phyloP scores from a whole-genome alignment of 2,113 vertebrate genomes.

The Lates calcarifer region DNA sequence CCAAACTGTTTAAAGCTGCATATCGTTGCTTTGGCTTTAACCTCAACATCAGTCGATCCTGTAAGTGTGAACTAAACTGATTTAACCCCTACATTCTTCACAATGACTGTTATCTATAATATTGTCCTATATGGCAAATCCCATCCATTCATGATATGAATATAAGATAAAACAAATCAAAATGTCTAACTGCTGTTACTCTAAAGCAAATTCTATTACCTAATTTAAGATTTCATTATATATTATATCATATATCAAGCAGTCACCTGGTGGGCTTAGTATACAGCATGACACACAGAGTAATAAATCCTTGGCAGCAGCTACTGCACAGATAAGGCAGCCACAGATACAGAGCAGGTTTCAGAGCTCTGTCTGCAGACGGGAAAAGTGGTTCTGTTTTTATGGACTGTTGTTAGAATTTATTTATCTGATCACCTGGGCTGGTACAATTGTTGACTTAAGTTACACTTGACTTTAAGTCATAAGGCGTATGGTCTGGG shows the following conservation, averaged over 20 bases:
- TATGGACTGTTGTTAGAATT: conserved; percentile 3
- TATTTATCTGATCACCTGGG: conserved; percentile 14
- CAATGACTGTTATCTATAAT: background rate
- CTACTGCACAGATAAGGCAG: conserved; percentile 7
- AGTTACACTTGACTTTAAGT: background rate
- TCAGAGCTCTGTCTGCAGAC: conserved; percentile 10
- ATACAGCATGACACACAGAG: background rate
- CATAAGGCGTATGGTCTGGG: background rate
- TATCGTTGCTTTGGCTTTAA: background rate
- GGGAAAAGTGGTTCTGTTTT: background rate
- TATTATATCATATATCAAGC: too few species aligned
- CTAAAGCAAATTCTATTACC: background rate
- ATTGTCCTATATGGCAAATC: background rate
- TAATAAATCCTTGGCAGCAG: conserved; percentile 21
- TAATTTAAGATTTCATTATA: background rate
- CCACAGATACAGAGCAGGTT: background rate
- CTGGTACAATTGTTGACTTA: background rate
- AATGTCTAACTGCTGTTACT: background rate
- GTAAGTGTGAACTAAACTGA: background rate
- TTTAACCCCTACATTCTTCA: background rate
- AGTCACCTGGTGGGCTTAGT: background rate
- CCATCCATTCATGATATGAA: background rate
- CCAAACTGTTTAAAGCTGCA: background rate
- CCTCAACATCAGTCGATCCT: background rate
- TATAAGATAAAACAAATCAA: background rate